Conservation (phyloP, 2,888 invertebrate species). For the Perizoma flavofasciatum region DNA sequence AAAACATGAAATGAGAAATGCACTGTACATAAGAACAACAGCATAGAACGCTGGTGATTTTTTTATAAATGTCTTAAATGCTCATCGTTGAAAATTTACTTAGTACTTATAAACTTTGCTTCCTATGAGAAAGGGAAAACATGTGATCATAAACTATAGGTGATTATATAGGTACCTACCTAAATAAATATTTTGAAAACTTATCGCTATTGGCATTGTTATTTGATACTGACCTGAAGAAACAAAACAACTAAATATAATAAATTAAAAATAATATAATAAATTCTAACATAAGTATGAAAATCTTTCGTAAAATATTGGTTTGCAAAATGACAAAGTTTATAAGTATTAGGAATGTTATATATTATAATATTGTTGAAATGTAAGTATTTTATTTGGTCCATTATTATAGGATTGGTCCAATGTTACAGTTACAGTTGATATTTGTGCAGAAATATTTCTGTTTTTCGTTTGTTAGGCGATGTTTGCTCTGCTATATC, state of each 20-base stretch:
- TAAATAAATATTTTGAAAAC: slow-evolving; percentile 23
- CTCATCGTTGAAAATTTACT: slow-evolving; percentile 56
- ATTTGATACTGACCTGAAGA: slow-evolving; percentile 1
- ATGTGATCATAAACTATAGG: slow-evolving; percentile 19
- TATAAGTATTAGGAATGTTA: slow-evolving; percentile 48
- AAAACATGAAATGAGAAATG: slow-evolving; percentile 21
- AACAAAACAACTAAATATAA: neutral
- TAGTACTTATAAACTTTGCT: slow-evolving; percentile 39
- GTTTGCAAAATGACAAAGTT: slow-evolving; percentile 31
- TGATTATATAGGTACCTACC: too few relatives aligned
- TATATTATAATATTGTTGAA: slow-evolving; percentile 73
- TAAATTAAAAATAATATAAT: neutral
- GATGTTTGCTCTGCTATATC: slow-evolving; percentile 38
- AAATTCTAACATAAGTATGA: neutral
- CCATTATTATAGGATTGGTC: slow-evolving; percentile 66
- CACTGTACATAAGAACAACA: slow-evolving; percentile 41
- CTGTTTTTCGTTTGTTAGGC: slow-evolving; percentile 52
- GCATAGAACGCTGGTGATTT: slow-evolving; percentile 48
- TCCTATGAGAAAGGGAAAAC: slow-evolving; percentile 32
- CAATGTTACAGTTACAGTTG: slow-evolving; percentile 63
- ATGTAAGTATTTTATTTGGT: slow-evolving; percentile 80
- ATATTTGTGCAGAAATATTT: slow-evolving; percentile 58
- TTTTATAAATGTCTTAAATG: slow-evolving; percentile 51
- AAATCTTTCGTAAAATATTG: neutral
- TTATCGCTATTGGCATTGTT: slow-evolving; percentile 11